A percentile compares a stretch with the other conserved stretches of the same genome.
Conservation (phyloP, 2,113 vertebrate genomes). For the Typhlomys cinereus region DNA sequence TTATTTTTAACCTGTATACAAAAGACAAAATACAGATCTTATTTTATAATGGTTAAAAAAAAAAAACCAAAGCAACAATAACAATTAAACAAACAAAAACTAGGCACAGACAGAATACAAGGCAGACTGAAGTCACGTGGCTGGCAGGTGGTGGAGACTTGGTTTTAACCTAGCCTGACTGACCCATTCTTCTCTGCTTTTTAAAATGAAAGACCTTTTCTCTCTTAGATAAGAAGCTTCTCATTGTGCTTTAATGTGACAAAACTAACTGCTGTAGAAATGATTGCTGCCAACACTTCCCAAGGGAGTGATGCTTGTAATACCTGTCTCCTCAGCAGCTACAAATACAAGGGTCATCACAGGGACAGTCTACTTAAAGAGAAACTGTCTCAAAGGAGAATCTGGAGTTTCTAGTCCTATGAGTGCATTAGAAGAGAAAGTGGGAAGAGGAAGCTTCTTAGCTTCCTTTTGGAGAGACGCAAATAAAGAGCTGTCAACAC, state of each 20-base stretch:
- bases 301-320: background rate
- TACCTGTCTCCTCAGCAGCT: background rate
- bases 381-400: background rate
- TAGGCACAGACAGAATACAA: background rate
- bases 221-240: constrained; percentile 46
- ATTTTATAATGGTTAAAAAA: background rate
- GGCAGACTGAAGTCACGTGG: constrained; percentile 7
- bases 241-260: constrained; percentile 59
- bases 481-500: background rate
- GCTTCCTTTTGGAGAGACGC: background rate
- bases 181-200: background rate
- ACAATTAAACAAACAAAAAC: background rate
- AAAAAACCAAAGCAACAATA: too few species aligned
- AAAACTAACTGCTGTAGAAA: constrained; percentile 38
- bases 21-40: background rate
- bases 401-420: background rate
- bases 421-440: background rate
- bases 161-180: background rate
- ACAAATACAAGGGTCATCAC: background rate
- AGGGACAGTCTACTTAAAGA: background rate
- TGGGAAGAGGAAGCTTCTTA: background rate
- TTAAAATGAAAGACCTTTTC: constrained; percentile 12
- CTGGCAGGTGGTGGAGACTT: background rate
- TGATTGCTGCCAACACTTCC: constrained; percentile 5
- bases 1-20: background rate